Evolutionary conservation across 2,797 vertebrate genomes (phyloP).

Genomic region (Tapera naevia): DNA sequence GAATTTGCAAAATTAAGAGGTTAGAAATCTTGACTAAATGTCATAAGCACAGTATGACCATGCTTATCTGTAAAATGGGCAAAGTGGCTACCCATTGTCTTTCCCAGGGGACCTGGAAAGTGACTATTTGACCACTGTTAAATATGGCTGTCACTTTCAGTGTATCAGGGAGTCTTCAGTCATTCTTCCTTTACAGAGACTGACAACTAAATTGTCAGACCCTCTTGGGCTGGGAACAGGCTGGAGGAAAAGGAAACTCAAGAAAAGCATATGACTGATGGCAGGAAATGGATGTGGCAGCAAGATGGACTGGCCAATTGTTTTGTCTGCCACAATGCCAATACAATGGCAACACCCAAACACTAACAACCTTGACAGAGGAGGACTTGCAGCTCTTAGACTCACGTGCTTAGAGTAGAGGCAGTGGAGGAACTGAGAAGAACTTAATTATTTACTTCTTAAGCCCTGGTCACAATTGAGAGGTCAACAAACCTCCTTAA

Average conservation of each 20-base stretch:
- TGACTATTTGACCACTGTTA: neutral
- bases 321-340: neutral
- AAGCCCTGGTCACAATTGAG: neutral
- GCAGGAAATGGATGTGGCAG: neutral
- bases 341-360: neutral
- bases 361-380: neutral
- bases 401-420: neutral
- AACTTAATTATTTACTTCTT: neutral
- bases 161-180: neutral
- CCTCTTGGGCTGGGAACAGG: neutral
- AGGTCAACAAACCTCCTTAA: neutral
- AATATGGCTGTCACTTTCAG: fast-evolving
- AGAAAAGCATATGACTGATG: neutral
- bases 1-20: neutral
- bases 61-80: neutral
- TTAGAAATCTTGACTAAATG: neutral
- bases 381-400: neutral
- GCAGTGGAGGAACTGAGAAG: neutral
- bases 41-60: neutral
- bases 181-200: neutral
- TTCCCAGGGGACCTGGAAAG: fast-evolving
- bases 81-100: neutral
- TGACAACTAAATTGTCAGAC: neutral
- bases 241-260: neutral
- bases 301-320: neutral